A percentile compares a stretch with the other conserved stretches of the same genome.
phyloP scores from a whole-genome alignment of 2,113 vertebrate species.

The Columba livia region DNA sequence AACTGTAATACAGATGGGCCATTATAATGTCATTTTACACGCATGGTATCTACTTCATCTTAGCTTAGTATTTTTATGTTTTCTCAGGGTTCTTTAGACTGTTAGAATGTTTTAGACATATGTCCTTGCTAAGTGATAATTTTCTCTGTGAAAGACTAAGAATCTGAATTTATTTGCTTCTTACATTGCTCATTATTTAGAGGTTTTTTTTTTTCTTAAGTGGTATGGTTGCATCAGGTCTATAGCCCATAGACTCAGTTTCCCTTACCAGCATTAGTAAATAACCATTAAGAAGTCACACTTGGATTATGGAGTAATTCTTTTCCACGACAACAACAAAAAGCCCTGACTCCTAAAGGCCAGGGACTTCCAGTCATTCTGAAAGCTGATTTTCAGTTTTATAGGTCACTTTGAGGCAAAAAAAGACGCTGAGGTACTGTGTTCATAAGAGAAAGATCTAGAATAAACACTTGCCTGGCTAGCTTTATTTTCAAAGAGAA shows the following conservation, averaged over 20 bases:
- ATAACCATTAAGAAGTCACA: background rate
- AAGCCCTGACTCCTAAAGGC: background rate
- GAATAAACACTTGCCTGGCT: background rate
- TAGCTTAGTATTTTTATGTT: background rate
- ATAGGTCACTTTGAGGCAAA: background rate
- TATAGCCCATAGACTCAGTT: background rate
- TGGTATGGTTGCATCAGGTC: background rate
- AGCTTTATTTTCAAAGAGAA: background rate
- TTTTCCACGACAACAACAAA: background rate
- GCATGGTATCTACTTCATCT: background rate
- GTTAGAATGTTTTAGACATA: background rate
- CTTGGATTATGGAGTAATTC: background rate
- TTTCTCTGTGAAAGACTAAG: background rate
- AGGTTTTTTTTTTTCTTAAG: background rate
- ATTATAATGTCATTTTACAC: background rate
- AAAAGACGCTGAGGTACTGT: background rate
- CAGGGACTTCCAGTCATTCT: background rate
- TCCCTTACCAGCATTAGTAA: background rate
- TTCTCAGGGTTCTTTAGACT: background rate
- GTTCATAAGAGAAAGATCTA: background rate
- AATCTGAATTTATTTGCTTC: background rate
- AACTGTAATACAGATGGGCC: background rate
- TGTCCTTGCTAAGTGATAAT: background rate
- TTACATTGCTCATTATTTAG: background rate
- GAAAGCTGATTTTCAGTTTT: background rate